These are phyloP conservation scores for Lithosia quadra DNA, from an alignment of 2,888 invertebrate species.

Conservation along the genomic window DNA sequence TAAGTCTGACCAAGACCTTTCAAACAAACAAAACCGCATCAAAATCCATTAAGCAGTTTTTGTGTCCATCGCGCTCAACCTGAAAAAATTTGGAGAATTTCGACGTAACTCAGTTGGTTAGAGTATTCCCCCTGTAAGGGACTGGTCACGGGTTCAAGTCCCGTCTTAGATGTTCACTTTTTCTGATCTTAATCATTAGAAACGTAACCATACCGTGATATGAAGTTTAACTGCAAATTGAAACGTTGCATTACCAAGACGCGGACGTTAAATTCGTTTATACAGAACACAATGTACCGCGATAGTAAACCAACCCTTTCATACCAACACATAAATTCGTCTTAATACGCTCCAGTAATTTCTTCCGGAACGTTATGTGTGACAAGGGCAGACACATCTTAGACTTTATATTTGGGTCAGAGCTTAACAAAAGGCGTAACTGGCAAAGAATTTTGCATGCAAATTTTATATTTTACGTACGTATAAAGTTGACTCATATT, in stretches of 20 bases:
- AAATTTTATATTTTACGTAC: neutral
- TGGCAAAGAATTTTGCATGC: conserved; percentile 18
- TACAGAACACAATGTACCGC: neutral
- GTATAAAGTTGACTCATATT: neutral
- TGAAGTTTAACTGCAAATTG: neutral
- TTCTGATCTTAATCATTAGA: too few species aligned
- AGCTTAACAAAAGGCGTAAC: conserved; percentile 15
- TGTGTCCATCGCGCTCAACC: too few species aligned
- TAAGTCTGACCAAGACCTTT: too few species aligned
- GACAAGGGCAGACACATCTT: conserved; percentile 17
- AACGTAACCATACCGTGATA: neutral
- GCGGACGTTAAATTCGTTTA: neutral
- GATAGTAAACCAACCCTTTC: conserved; percentile 3
- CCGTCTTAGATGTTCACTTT: too few species aligned
- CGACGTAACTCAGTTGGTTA: too few species aligned
- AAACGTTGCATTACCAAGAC: neutral
- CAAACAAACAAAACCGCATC: too few species aligned
- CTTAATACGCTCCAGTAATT: conserved; percentile 5
- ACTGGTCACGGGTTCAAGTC: too few species aligned
- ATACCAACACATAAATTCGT: conserved; percentile 5
- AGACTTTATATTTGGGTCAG: conserved; percentile 18
- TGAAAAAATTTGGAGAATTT: too few species aligned
- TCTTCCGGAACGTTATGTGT: neutral
- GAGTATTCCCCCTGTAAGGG: too few species aligned
- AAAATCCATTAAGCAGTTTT: too few species aligned